These are phyloP conservation scores for Tachuris rubrigastra DNA, from an alignment of 2,113 vertebrate species.

Conservation along the genomic window DNA sequence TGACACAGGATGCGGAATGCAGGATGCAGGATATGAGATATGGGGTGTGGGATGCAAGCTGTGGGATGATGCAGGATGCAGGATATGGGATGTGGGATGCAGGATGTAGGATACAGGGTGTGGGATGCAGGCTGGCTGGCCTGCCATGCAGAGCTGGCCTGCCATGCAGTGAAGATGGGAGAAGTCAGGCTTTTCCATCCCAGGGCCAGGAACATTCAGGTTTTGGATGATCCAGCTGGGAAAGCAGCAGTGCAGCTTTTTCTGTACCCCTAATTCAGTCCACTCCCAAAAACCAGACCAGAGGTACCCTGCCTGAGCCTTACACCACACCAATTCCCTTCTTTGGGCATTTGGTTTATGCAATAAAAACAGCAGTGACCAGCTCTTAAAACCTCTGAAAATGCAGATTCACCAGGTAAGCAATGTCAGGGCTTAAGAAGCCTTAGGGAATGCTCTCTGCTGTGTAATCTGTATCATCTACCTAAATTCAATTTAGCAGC, in stretches of 20 bases:
- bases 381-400: not conserved
- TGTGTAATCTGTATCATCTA: not conserved
- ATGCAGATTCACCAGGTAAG: not conserved
- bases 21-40: not conserved
- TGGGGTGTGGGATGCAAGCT: not conserved
- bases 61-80: not conserved
- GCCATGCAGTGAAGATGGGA: not conserved
- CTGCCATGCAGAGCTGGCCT: not conserved
- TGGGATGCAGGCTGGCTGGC: not conserved
- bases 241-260: not conserved
- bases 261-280: not conserved
- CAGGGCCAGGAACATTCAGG: accelerated
- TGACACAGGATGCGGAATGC: not conserved
- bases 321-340: not conserved
- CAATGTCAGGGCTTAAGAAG: not conserved
- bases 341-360: not conserved
- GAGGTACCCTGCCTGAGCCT: not conserved
- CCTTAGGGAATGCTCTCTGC: not conserved
- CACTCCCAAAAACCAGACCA: not conserved
- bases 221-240: accelerated
- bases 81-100: not conserved
- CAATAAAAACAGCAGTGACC: not conserved
- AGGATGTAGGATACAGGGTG: not conserved
- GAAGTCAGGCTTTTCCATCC: not conserved
- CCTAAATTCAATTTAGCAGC: not conserved